Evolutionary conservation across 2,797 vertebrate genomes (phyloP).

Genomic region (Rousettus madagascariensis): DNA sequence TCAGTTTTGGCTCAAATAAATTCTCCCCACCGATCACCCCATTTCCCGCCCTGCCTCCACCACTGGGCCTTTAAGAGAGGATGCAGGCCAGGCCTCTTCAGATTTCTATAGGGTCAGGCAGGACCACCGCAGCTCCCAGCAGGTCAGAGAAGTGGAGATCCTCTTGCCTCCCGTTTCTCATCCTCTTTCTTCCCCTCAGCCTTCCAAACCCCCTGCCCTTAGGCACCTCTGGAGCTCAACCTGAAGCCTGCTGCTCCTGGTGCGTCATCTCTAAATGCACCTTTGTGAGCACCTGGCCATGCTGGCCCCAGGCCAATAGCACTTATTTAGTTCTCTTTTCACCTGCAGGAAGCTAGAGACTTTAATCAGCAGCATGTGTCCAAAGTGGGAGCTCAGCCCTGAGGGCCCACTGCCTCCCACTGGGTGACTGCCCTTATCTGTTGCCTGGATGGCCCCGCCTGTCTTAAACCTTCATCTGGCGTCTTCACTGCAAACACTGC

Average conservation of each 20-base stretch:
- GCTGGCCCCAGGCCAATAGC: neutral
- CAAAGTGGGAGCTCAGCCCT: neutral
- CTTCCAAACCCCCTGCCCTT: neutral
- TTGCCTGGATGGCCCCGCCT: neutral
- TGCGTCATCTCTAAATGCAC: neutral
- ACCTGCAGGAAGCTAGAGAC: too few species aligned
- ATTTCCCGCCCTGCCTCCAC: accelerated
- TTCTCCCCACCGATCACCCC: neutral
- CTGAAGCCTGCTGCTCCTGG: neutral
- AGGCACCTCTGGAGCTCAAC: neutral
- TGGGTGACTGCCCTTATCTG: too few species aligned
- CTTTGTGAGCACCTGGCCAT: neutral
- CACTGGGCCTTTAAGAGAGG: neutral
- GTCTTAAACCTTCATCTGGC: neutral
- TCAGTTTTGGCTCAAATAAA: neutral
- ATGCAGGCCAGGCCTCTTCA: neutral
- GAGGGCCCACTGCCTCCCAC: neutral
- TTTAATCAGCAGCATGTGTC: neutral
- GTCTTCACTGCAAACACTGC: neutral
- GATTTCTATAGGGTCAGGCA: neutral
- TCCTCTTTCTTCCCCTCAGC: neutral
- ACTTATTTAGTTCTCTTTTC: neutral
- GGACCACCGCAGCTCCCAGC: neutral
- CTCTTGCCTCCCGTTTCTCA: neutral
- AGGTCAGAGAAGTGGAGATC: neutral